Evolutionary conservation across 2,113 vertebrate genomes (phyloP), one percentile per base, ranked within the genome.

Genomic region (Cyanoramphus novaezelandiae): DNA sequence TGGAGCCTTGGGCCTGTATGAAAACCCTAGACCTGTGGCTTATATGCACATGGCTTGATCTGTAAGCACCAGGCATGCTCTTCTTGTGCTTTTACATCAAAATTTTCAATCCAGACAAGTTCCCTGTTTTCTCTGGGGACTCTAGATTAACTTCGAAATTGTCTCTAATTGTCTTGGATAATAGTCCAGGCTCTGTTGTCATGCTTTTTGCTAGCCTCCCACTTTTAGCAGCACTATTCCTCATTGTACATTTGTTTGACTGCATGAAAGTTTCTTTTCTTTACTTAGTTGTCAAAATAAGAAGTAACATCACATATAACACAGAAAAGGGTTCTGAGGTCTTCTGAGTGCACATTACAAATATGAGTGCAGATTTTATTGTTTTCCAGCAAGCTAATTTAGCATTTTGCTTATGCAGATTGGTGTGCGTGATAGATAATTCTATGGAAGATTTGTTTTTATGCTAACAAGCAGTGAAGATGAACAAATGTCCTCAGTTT

Each of bases 61-160:
- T 76, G 31, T 28, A 47, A 41, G 9, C 3, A 52, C 7, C 5
- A 1, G 0, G 4, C 2, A 0, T 60, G 62, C 11, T 50, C 43
- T 75, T 84, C 46, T 52, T 1, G 3, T 44, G 12, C 29, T 68
- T 90, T 88, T 62, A 41, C 43, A 65, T 33, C 41, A n/a, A 37
- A 17, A 10, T 60, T 92, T 37, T 94, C 52, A 87, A 55, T 64
- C 11, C 24, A 86, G 41, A 59, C 31, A 53, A 28, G 9, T 71
- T 92, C 9, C 2, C 5, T 68, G 6, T 68, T 43, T 79, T 85
- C 53, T 79, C 24, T 77, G 27, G 12, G 11, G 29, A 17, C 24
- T 39, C 62, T 9, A 31, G 29, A 46, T 70, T 2, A 8, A n/a
- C 44, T 90, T 59, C 9, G 19, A 85, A 82, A 53, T 52, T 74